These are phyloP conservation scores for Stenopsyche tienmushanensis DNA, from an alignment of 1,140 invertebrate genomes.

Conservation along the genomic window DNA sequence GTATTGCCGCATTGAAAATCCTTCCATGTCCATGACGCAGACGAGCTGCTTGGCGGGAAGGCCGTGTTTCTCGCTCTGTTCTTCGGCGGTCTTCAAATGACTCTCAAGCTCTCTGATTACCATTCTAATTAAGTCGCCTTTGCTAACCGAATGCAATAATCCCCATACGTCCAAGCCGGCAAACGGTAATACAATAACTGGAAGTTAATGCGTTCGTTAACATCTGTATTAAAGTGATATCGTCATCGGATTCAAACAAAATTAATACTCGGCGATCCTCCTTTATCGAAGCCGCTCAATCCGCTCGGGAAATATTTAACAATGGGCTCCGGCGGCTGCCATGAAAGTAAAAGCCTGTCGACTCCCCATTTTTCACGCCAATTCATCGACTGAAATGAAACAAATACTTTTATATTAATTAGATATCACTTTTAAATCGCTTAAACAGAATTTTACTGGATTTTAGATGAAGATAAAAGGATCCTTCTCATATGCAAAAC, in stretches of 20 bases:
- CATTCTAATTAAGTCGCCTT: constrained; percentile 70
- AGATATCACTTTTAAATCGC: constrained; percentile 27
- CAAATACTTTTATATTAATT: background rate
- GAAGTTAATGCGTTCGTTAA: too few relatives aligned
- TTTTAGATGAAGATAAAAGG: too few relatives aligned
- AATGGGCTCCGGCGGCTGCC: constrained; percentile 71
- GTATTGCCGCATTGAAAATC: constrained; percentile 78
- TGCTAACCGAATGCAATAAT: constrained; percentile 72
- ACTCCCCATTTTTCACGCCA: constrained; percentile 79
- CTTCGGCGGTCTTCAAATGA: constrained; percentile 60
- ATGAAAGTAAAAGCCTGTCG: constrained; percentile 65
- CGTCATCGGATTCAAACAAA: constrained; percentile 1
- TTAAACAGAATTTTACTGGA: too few relatives aligned
- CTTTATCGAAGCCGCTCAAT: constrained; percentile 75
- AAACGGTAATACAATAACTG: constrained; percentile 72
- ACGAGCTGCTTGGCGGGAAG: constrained; percentile 62
- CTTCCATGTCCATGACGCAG: constrained; percentile 84
- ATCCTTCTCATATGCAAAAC: too few relatives aligned
- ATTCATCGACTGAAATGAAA: constrained; percentile 64
- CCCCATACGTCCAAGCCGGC: constrained; percentile 75
- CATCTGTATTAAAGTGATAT: constrained; percentile 18
- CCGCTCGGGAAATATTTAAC: constrained; percentile 75
- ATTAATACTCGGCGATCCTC: constrained; percentile 74
- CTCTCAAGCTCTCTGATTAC: constrained; percentile 65
- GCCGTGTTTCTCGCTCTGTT: constrained; percentile 63